Evolutionary conservation across 2,888 invertebrate genomes (phyloP).

Genomic region (Xanthostigma xanthostigma): DNA sequence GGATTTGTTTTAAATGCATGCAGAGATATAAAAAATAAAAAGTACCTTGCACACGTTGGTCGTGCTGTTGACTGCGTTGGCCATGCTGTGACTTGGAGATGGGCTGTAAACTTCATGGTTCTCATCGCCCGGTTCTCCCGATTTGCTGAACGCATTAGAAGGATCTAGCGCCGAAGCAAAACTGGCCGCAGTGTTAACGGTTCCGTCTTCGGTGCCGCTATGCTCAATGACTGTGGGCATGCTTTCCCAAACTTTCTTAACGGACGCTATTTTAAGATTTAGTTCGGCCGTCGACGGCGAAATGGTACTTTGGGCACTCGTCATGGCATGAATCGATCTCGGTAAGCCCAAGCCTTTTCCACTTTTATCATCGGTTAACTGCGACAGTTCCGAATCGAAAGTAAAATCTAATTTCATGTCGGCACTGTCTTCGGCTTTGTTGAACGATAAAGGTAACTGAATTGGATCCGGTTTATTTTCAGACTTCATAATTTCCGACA

Average conservation of each 20-base stretch:
- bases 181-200: slow-evolving; percentile 14
- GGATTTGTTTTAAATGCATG: too few species aligned
- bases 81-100: slow-evolving; percentile 36
- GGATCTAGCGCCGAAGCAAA: slow-evolving; percentile 31
- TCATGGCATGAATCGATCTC: slow-evolving; percentile 41
- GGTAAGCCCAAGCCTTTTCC: slow-evolving; percentile 37
- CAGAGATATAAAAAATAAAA: not conserved
- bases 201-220: slow-evolving; percentile 29
- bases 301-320: slow-evolving; percentile 50
- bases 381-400: slow-evolving; percentile 70
- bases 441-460: slow-evolving; percentile 55
- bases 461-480: slow-evolving; percentile 28
- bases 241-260: slow-evolving; percentile 77
- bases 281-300: slow-evolving; percentile 77
- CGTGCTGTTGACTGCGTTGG: slow-evolving; percentile 25
- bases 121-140: slow-evolving; percentile 28
- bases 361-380: slow-evolving; percentile 56
- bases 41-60: slow-evolving; percentile 61
- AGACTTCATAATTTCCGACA: slow-evolving; percentile 30
- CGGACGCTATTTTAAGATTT: slow-evolving; percentile 86
- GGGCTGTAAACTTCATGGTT: slow-evolving; percentile 36
- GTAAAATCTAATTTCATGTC: slow-evolving; percentile 87
- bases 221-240: slow-evolving; percentile 55
- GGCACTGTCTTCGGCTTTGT: slow-evolving; percentile 55
- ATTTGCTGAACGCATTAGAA: slow-evolving; percentile 23